Conservation (phyloP, 2,888 invertebrate species). For the Patella pellucida region DNA sequence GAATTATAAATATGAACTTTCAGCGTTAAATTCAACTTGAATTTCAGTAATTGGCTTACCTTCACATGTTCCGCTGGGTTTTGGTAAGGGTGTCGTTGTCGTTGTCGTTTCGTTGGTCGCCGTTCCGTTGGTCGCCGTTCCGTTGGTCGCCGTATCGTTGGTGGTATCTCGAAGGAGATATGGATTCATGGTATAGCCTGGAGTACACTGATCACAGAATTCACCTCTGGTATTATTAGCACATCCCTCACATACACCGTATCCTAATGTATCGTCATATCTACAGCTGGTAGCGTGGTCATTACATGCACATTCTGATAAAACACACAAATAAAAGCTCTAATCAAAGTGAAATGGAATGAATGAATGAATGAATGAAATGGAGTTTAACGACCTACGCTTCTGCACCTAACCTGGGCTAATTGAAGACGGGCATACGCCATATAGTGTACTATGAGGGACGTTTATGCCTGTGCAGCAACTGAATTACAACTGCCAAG, state of each 20-base stretch:
- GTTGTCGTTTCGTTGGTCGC: no score
- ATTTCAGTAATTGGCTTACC: constrained; percentile 4
- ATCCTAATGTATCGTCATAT: constrained; percentile 35
- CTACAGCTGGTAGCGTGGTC: constrained; percentile 37
- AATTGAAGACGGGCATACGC: no score
- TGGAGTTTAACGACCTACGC: no score
- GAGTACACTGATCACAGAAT: constrained; percentile 39
- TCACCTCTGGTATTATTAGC: constrained; percentile 38
- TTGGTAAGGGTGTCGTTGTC: neutral
- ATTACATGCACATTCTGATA: constrained; percentile 46
- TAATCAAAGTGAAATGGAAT: neutral
- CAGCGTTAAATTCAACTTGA: neutral
- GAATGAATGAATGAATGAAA: no score
- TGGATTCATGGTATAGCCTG: constrained; percentile 40
- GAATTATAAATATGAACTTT: no score
- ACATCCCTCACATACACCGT: constrained; percentile 44
- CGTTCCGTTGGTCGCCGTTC: no score
- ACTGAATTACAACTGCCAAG: no score
- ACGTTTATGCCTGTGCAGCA: no score
- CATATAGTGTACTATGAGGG: no score
- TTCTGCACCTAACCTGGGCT: no score
- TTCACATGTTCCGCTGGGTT: constrained; percentile 12
- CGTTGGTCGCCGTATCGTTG: no score
- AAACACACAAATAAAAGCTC: neutral
- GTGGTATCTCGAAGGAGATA: constrained; percentile 9